Evolutionary conservation across 2,888 invertebrate genomes (phyloP).

Genomic region (Nomada fucata): DNA sequence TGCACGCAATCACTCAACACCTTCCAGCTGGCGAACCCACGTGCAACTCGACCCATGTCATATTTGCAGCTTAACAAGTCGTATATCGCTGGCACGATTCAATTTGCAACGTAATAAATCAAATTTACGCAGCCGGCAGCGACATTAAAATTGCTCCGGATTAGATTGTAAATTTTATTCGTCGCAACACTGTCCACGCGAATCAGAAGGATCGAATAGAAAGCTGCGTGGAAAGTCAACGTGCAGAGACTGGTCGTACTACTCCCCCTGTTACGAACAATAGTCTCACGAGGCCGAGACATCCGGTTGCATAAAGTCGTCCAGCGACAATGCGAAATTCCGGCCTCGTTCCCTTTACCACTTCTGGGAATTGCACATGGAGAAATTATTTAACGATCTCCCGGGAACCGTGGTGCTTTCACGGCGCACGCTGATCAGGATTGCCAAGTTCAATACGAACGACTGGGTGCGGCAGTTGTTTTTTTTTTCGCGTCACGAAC

Average conservation of each 20-base stretch:
- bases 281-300: slow-evolving; percentile 4
- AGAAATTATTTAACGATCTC: slow-evolving; percentile 47
- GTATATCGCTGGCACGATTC: not conserved
- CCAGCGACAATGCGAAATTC: slow-evolving; percentile 22
- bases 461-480: slow-evolving; percentile 22
- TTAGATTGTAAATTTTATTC: not conserved
- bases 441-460: slow-evolving; percentile 14
- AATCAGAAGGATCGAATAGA: not conserved
- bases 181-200: no score
- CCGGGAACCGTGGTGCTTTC: not conserved
- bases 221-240: slow-evolving; percentile 13
- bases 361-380: slow-evolving; percentile 44
- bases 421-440: not conserved
- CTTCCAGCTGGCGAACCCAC: not conserved
- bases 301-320: slow-evolving; percentile 37
- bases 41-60: not conserved
- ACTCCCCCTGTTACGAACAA: not conserved
- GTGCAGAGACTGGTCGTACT: not conserved
- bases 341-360: not conserved
- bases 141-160: not conserved
- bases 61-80: not conserved
- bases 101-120: not conserved
- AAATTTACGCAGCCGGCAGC: not conserved
- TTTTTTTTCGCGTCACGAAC: slow-evolving; percentile 19
- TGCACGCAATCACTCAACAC: not conserved